Base-by-base conservation (phyloP, 1,140 invertebrate genomes). In the Parasteatoda tepidariorum region DNA sequence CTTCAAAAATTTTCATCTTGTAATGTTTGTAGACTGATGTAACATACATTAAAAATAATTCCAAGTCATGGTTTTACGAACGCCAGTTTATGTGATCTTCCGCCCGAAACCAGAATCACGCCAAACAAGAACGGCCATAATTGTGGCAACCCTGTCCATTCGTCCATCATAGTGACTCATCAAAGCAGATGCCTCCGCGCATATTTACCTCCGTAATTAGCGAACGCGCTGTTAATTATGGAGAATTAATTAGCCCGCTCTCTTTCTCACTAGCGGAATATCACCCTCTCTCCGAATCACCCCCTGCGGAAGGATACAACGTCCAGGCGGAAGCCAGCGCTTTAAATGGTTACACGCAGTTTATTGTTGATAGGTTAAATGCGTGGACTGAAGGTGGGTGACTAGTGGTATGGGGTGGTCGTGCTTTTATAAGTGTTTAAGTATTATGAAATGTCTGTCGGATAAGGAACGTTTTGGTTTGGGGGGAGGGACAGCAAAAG, bases 171-270 rank as follows among this genome's bases (percentile, higher is more conserved):
- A 78, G 75, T 78, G 67, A 82, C 78, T 82, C 78, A 82, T 82
- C 78, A 82, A 83, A 59, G 81, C 81, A 83, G 81, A 66, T 83
- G 67, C 81, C 70, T 66, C 41, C 57, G 68, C 70, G 81, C 81
- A 83, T 83, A 83, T 83, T 83, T 83, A 83, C 81, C 81, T 83
- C 81, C 81, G 68, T 74, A 83, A 83, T 83, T 83, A 83, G 70
- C 81, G 70, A 64, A 66, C 81, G 68, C 70, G 70, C 70, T 73
- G 68, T 83, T 83, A 83, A 83, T 83, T 83, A 83, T 83, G 81
- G 81, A 74, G 68, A 83, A 83, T 83, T 83, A 83, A 83, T 83
- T 83, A 83, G 81, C 68, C 57, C 81, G 81, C 81, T 73, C 81
- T 83, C 81, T 83, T 74, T 83, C 70, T 38, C 33, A 70, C 28